A percentile compares a stretch with the other conserved stretches of the same genome.
Conservation (phyloP, 35 echinoderm and acorn worm species). For the Apostichopus japonicus region DNA sequence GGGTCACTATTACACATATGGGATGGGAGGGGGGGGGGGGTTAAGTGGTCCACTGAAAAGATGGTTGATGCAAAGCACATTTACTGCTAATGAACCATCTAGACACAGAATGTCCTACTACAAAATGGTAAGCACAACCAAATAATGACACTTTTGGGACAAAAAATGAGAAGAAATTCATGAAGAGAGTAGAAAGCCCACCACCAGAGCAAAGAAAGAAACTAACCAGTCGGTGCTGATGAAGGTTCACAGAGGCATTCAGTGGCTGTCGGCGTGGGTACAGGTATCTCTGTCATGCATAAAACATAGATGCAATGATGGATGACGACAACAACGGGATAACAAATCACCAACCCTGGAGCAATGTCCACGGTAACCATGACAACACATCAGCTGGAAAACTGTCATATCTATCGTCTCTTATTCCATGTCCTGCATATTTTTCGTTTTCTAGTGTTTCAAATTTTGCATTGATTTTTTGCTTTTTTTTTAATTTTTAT, state of each 20-base stretch:
- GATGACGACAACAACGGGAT: not conserved
- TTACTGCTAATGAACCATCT: not conserved
- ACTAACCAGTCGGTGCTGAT: constrained; percentile 16
- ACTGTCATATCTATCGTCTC: not conserved
- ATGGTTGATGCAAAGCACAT: not conserved
- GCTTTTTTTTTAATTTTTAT: no score
- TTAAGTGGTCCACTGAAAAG: not conserved
- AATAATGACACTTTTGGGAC: not conserved
- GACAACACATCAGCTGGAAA: constrained; percentile 6
- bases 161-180: not conserved
- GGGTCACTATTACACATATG: no score
- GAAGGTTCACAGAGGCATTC: constrained; percentile 33
- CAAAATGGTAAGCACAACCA: not conserved
- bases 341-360: constrained; percentile 8
- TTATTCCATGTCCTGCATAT: no score
- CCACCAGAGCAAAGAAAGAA: constrained; percentile 17
- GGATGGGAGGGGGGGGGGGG: no score
- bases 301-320: constrained; percentile 40
- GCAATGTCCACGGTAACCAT: not conserved
- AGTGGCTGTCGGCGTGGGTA: constrained; percentile 22
- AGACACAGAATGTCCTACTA: not conserved
- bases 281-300: constrained; percentile 38
- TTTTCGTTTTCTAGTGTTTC: no score
- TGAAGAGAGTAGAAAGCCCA: constrained; percentile 11
- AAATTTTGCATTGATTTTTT: no score